A percentile compares a stretch with the other conserved stretches of the same genome.
phyloP scores from a whole-genome alignment of 2,797 vertebrate genomes.

The Odontamblyopus rebecca region DNA sequence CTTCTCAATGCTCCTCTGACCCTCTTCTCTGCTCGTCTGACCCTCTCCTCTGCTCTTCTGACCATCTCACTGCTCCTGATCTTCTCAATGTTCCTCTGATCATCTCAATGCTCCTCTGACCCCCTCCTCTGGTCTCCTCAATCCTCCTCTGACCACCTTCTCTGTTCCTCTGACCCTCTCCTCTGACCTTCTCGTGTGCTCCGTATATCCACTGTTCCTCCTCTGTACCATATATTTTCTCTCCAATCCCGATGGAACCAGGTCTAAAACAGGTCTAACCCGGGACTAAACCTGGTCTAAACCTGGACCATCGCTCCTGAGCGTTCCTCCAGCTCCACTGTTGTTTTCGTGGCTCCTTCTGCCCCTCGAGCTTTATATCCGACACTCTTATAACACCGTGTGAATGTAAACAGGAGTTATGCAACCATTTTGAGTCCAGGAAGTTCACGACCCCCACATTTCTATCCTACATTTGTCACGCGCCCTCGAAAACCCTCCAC shows the following conservation, averaged over 20 bases:
- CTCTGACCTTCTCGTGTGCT: background rate
- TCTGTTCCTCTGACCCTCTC: background rate
- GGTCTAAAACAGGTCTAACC: too few species aligned
- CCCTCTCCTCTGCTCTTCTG: background rate
- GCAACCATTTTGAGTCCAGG: conserved; percentile 2
- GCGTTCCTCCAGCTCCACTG: too few species aligned
- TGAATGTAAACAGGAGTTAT: background rate
- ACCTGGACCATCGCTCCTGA: too few species aligned
- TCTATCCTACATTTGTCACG: conserved; percentile 9
- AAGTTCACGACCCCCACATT: background rate
- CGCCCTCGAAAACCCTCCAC: background rate
- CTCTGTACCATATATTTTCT: too few species aligned
- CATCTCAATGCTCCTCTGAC: background rate
- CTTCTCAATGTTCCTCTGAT: background rate
- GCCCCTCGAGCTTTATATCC: background rate
- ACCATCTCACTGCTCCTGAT: background rate
- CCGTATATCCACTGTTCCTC: background rate
- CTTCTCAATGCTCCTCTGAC: too few species aligned
- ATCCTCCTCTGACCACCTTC: background rate
- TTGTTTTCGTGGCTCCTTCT: too few species aligned
- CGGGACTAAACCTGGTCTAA: too few species aligned
- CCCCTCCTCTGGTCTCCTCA: background rate
- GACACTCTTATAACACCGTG: background rate
- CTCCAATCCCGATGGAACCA: too few species aligned
- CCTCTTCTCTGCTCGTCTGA: background rate